Evolutionary conservation across 37 sponge, comb jelly and placozoan species (phyloP).

Genomic region (Ephydatia muelleri): DNA sequence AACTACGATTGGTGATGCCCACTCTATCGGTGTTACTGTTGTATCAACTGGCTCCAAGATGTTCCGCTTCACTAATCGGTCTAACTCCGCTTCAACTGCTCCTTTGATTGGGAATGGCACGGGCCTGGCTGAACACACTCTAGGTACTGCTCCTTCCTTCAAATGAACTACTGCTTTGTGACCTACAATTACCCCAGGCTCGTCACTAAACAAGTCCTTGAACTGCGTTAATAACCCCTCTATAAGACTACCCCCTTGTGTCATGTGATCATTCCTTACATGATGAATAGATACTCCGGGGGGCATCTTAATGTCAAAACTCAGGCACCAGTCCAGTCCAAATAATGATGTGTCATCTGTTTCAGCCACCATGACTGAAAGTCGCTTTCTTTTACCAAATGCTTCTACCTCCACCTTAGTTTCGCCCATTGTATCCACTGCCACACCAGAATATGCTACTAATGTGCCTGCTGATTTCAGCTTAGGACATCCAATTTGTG

Average conservation of each 20-base stretch:
- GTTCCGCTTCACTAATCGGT: background rate
- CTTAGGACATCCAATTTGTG: background rate
- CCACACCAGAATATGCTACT: background rate
- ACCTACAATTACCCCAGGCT: conserved; percentile 1
- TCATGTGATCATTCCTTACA: background rate
- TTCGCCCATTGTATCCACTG: conserved; percentile 1
- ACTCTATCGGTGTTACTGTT: background rate
- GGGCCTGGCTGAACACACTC: background rate
- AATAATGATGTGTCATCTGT: background rate
- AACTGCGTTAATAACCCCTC: background rate
- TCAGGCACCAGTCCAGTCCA: conserved; percentile 1
- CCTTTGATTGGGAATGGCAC: conserved; percentile 1
- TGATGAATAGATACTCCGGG: background rate
- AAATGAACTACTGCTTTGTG: background rate
- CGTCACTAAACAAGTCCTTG: background rate
- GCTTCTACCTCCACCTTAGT: background rate
- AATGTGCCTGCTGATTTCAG: background rate
- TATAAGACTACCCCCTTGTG: background rate
- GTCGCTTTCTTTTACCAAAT: background rate
- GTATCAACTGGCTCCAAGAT: background rate
- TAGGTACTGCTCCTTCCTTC: background rate
- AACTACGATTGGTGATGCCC: background rate
- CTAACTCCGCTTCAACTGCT: background rate
- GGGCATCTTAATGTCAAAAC: background rate
- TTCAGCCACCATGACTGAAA: background rate